Evolutionary conservation across 1,140 invertebrate species (phyloP).

Genomic region (Diorhabda sublineata): DNA sequence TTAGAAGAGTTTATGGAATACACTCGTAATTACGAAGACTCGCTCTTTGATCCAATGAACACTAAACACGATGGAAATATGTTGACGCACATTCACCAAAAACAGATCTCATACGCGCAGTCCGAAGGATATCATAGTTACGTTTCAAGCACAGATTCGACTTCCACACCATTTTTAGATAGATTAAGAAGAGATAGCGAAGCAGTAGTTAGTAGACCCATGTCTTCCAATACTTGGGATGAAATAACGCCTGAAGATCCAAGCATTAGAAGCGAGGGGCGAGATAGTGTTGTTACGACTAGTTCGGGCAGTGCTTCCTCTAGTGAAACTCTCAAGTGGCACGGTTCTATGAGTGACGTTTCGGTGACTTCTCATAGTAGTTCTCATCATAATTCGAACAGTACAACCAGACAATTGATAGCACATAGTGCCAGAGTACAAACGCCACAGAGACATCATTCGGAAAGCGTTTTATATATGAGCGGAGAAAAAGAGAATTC

Average conservation of each 20-base stretch:
- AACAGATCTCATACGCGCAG: slow-evolving; percentile 73
- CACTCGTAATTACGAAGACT: slow-evolving; percentile 50
- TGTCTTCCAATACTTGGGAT: slow-evolving; percentile 49
- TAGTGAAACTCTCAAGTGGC: slow-evolving; percentile 79
- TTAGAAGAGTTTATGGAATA: slow-evolving; percentile 48
- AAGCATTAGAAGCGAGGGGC: slow-evolving; percentile 46
- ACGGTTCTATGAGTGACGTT: slow-evolving; percentile 72
- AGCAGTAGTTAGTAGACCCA: slow-evolving; percentile 52
- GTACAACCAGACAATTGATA: slow-evolving; percentile 59
- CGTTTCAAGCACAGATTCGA: slow-evolving; percentile 74
- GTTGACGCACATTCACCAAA: slow-evolving; percentile 62
- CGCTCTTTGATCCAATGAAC: slow-evolving; percentile 37
- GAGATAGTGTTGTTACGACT: slow-evolving; percentile 66
- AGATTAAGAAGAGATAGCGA: slow-evolving; percentile 59
- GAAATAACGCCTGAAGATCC: slow-evolving; percentile 47
- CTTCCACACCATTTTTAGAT: slow-evolving; percentile 74
- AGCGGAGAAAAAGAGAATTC: slow-evolving; percentile 41
- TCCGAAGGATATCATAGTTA: slow-evolving; percentile 80
- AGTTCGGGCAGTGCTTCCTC: slow-evolving; percentile 69
- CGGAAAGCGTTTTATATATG: slow-evolving; percentile 73
- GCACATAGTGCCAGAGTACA: slow-evolving; percentile 75
- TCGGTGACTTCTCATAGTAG: slow-evolving; percentile 57
- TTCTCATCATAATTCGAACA: slow-evolving; percentile 37
- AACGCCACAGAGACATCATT: slow-evolving; percentile 75
- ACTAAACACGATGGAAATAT: slow-evolving; percentile 38